Conservation (phyloP, 2,113 vertebrate species). For the zebrafish (Danio rerio) region GRCz12tu NC_133180.1:33499501-33500000, state of each 20-base stretch:
- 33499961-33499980: background rate
- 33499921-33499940: slow-evolving; percentile 53
- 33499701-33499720: slow-evolving; percentile 86
- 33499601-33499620: too few relatives aligned
- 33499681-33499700: slow-evolving; percentile 87
- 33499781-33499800: slow-evolving; percentile 87
- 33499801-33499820: slow-evolving; percentile 79
- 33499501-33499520: too few relatives aligned
- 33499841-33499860: slow-evolving; percentile 19
- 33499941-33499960: background rate
- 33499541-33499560: too few relatives aligned
- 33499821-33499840: background rate
- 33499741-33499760: slow-evolving; percentile 84
- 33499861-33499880: background rate
- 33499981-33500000: background rate
- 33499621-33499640: too few relatives aligned
- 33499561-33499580: too few relatives aligned
- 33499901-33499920: slow-evolving; percentile 90
- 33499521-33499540: too few relatives aligned
- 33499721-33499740: slow-evolving; percentile 82
- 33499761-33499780: slow-evolving; percentile 85
- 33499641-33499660: background rate
- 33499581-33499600: too few relatives aligned
- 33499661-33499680: background rate
- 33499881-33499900: slow-evolving; percentile 94